Base-by-base conservation (phyloP, 2,113 vertebrate species). In the Pantherophis guttatus region DNA sequence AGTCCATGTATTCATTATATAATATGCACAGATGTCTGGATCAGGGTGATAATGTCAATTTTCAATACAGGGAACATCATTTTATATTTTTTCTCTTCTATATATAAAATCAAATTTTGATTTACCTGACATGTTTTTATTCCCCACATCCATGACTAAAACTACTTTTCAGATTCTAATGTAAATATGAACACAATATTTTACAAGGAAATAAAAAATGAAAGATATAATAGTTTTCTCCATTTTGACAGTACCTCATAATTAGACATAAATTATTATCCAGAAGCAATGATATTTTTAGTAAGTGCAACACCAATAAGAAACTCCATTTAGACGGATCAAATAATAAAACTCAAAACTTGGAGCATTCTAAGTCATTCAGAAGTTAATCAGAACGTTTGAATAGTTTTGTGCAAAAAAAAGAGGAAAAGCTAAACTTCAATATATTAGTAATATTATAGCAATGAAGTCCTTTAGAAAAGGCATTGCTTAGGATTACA, bases 401-500 rank as follows among this genome's bases (percentile, higher is more conserved):
- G 39, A 53, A 89, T 3, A 62, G 9, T 29, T 85, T 59, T 59
- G 23, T 86, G 55, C 17, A 75, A 44, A 11, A 85, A 39, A 52
- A 59, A 89, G 0, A 58, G 57, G 2, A 26, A 58, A 48, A 89
- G 57, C 50, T 50, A 89, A 86, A 86, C 44, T 86, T 70, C 29
- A 86, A 86, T 50, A 75, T 81, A 88, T 57, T 39, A 57, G n/a
- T 92, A 75, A 65, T 23, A 86, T 54, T 94, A 62, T 89, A 91
- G 44, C n/a, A 91, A 7, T 53, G 17, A 89, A 89, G n/a, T 50
- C n/a, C 48, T 91, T 15, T 86, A 54, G 87, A 44, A 75, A 89
- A 92, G 70, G 24, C 91, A 58, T 89, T 89, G 44, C 17, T 89
- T 29, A 70, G 57, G 87, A 91, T 93, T 91, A 89, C 24, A 54